Base-by-base conservation (phyloP, 2,113 vertebrate genomes). In the Athene cunicularia region DNA sequence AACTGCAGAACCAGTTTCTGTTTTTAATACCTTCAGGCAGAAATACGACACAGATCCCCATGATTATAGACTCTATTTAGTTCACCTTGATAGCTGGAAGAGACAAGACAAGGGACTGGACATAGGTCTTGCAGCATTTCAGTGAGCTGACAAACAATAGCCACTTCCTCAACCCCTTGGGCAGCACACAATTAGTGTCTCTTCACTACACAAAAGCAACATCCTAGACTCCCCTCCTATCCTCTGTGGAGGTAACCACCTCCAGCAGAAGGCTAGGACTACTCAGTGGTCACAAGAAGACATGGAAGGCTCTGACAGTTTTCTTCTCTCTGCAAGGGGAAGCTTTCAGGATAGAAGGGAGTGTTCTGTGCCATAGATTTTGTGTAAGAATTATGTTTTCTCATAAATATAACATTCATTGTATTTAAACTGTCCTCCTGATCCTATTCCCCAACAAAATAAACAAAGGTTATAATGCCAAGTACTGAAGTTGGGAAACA, bases 1-100 rank as follows among this genome's bases (percentile, higher is more conserved):
- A 91, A 80, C 41, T 79, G 14, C n/a, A 90, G 53, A 89, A 95
- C 73, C 18, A 72, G 13, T 45, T 50, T 94, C 30, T 91, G 62
- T 2, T 81, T 94, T 87, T 87, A 90, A 90, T 72, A 49, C 30
- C 43, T 87, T 75, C 23, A 68, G 39, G 50, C 14, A 91, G 73
- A 71, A 94, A 60, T 32, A 68, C 85, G 56, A 50, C 43, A 66
- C 0, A 4, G 15, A 64, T 45, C 19, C 14, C 12, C 10, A 17
- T 27, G 6, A 52, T 72, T 80, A 35, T 39, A 47, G 32, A 45
- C 39, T 67, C 32, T 28, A 4, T 47, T 66, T 73, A 35, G 33
- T 26, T 89, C 70, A 81, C 30, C 62, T 93, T 59, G 45, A 15
- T 35, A 68, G 24, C 23, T 24, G 30, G 8, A 28, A 6, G 11